phyloP scores from a whole-genome alignment of 37 sponge, comb jelly and placozoan species.

The Haliclona indistincta region DNA sequence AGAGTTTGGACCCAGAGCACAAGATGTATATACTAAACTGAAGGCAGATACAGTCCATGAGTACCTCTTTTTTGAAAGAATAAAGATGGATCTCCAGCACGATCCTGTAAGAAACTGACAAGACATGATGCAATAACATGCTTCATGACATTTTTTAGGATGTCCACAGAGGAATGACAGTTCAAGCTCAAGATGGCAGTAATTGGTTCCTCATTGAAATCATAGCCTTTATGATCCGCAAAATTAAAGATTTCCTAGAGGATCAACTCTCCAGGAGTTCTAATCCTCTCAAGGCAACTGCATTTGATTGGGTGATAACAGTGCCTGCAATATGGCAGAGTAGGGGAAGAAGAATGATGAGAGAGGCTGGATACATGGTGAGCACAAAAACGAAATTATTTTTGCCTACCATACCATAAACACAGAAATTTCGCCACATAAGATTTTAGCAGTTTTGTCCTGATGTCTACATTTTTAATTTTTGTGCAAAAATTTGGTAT shows the following conservation, averaged over 20 bases:
- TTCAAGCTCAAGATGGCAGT: conserved; percentile 31
- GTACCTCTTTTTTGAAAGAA: conserved; percentile 42
- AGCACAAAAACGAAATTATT: too few relatives aligned
- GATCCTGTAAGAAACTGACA: conserved; percentile 23
- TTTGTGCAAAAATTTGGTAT: too few relatives aligned
- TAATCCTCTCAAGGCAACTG: not conserved
- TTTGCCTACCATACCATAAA: too few relatives aligned
- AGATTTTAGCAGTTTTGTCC: too few relatives aligned
- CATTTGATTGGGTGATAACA: conserved; percentile 63
- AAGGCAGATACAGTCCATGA: not conserved
- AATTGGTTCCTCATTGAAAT: conserved; percentile 45
- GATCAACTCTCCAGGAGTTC: not conserved
- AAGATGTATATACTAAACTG: conserved; percentile 11
- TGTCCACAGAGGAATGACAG: conserved; percentile 15
- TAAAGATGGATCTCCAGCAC: conserved; percentile 46
- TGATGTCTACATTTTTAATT: too few relatives aligned
- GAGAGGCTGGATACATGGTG: conserved; percentile 66
- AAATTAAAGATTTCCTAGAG: conserved; percentile 32
- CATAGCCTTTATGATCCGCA: conserved; percentile 38
- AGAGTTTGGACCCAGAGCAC: conserved; percentile 38
- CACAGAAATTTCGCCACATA: too few relatives aligned
- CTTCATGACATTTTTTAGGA: conserved; percentile 17
- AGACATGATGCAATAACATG: not conserved
- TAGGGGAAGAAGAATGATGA: conserved; percentile 52
- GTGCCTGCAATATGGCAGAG: conserved; percentile 65